These are phyloP conservation scores for Thalpophila matura DNA, from an alignment of 2,888 invertebrate genomes.

Conservation along the genomic window DNA sequence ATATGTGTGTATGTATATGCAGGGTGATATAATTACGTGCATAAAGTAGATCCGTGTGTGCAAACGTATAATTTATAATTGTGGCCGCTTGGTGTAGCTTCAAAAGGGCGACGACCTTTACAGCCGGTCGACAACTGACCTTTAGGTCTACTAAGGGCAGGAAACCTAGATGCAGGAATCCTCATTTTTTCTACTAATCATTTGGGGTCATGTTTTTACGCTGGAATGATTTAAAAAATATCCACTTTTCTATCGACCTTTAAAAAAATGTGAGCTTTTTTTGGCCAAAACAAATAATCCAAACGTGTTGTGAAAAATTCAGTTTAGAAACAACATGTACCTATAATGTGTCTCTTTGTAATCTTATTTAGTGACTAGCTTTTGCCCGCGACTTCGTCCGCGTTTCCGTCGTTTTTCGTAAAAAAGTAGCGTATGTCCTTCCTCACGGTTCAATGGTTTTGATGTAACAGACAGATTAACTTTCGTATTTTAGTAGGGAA, in stretches of 20 bases:
- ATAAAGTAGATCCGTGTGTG: conserved; percentile 56
- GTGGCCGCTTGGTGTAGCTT: conserved; percentile 62
- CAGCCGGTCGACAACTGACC: conserved; percentile 82
- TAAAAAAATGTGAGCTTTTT: neutral
- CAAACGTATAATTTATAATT: conserved; percentile 66
- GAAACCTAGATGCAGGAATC: conserved; percentile 57
- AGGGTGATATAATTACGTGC: conserved; percentile 53
- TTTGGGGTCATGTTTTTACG: conserved; percentile 37
- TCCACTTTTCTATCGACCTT: neutral
- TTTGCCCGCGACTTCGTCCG: too few relatives aligned
- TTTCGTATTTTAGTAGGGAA: too few relatives aligned
- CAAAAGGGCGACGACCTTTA: conserved; percentile 81
- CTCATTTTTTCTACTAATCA: conserved; percentile 48
- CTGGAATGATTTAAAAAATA: neutral
- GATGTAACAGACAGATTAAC: too few relatives aligned
- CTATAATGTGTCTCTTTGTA: neutral
- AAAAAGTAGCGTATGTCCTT: too few relatives aligned
- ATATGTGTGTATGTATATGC: conserved; percentile 1
- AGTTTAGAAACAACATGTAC: neutral
- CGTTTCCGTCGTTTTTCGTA: too few relatives aligned
- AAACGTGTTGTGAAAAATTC: neutral
- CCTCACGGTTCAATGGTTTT: too few relatives aligned
- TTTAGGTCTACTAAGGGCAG: conserved; percentile 74
- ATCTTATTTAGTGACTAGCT: too few relatives aligned
- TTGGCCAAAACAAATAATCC: neutral